Conservation (phyloP, 2,797 vertebrate genomes). For the Diceros bicornis region DNA sequence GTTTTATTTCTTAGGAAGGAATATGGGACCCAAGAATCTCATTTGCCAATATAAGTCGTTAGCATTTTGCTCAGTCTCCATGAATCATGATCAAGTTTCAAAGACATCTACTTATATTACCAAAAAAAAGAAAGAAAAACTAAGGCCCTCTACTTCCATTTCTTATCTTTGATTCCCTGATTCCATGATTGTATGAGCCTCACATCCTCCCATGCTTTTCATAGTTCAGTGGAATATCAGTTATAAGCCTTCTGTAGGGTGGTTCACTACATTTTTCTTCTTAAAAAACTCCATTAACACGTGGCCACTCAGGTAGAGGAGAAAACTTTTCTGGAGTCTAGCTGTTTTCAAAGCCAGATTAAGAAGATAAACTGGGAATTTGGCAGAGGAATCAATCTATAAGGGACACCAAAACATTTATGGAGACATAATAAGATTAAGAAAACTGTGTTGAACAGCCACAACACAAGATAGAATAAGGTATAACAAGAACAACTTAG, state of each 20-base stretch:
- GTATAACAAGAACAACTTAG: no score
- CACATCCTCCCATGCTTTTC: neutral
- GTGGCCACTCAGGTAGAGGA: neutral
- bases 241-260: neutral
- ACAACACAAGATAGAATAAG: no score
- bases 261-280: neutral
- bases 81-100: constrained; percentile 1
- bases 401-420: neutral
- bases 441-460: neutral
- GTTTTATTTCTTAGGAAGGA: constrained; percentile 13
- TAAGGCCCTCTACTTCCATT: neutral
- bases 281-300: neutral
- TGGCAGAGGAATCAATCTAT: neutral
- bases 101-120: neutral
- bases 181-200: neutral
- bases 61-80: neutral
- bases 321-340: neutral
- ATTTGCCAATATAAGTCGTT: neutral
- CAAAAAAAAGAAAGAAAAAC: neutral
- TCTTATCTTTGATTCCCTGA: neutral
- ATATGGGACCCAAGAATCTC: constrained; percentile 15
- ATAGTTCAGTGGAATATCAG: neutral
- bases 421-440: neutral
- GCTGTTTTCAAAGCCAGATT: constrained; percentile 26
- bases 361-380: neutral